These are phyloP conservation scores for Mayetiola destructor DNA, from an alignment of 2,888 invertebrate species.

Conservation along the genomic window DNA sequence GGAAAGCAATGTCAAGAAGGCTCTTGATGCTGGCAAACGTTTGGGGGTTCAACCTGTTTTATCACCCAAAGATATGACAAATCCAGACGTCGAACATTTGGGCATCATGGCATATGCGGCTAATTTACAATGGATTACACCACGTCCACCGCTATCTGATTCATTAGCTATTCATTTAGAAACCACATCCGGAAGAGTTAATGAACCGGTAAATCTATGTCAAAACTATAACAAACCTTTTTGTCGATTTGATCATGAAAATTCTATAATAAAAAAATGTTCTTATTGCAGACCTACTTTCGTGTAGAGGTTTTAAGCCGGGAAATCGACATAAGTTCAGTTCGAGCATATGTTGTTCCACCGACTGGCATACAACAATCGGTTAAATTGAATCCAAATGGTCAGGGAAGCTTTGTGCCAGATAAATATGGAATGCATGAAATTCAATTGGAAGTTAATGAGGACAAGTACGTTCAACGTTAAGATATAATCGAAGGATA, in stretches of 20 bases:
- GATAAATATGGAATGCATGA: constrained; percentile 90
- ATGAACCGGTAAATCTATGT: constrained; percentile 54
- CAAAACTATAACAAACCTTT: background rate
- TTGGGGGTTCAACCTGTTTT: constrained; percentile 76
- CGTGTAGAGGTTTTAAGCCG: constrained; percentile 55
- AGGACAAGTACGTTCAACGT: constrained; percentile 38
- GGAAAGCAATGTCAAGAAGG: constrained; percentile 68
- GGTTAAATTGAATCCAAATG: constrained; percentile 51
- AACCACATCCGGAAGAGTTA: constrained; percentile 71
- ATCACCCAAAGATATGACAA: constrained; percentile 86
- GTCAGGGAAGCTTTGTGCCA: constrained; percentile 73
- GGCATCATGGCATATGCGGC: constrained; percentile 97
- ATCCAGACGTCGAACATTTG: constrained; percentile 86
- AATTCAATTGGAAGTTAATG: constrained; percentile 48
- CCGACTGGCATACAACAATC: constrained; percentile 54
- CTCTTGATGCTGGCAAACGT: constrained; percentile 52
- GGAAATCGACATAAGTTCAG: constrained; percentile 55
- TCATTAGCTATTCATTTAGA: constrained; percentile 66
- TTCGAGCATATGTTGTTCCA: constrained; percentile 62
- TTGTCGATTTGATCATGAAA: constrained; percentile 22
- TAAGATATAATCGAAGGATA: background rate
- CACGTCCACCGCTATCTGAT: constrained; percentile 69
- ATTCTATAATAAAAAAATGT: background rate
- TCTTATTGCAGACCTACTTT: constrained; percentile 50
- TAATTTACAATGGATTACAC: constrained; percentile 77